Percentiles rank a stretch among this genome's conserved stretches.
Conservation (phyloP, 2,113 vertebrate species). For the Neoarius graeffei region DNA sequence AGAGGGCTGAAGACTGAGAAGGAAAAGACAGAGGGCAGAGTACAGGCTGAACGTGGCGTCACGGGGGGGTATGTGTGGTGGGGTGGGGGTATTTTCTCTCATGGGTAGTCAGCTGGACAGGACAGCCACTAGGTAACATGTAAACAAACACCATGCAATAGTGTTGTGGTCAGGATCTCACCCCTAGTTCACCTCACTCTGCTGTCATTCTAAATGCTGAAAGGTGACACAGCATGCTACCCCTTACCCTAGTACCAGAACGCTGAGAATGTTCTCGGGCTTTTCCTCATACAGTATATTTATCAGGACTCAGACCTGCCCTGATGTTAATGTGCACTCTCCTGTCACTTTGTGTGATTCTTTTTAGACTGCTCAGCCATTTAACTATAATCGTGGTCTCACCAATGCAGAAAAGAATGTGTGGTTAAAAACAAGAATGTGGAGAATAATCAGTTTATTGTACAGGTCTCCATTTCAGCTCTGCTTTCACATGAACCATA, state of each 20-base stretch:
- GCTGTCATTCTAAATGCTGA: constrained; percentile 24
- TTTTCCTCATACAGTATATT: not conserved
- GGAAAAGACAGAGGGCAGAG: not conserved
- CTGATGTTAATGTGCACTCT: not conserved
- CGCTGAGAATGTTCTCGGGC: not conserved
- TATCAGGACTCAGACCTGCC: not conserved
- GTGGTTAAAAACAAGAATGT: not conserved
- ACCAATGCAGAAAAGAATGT: not conserved
- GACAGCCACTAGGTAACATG: constrained; percentile 58
- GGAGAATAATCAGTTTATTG: not conserved
- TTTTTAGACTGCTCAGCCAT: not conserved
- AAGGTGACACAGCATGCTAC: constrained; percentile 30
- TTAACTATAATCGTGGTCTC: not conserved
- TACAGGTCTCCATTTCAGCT: not conserved
- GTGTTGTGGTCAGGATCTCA: constrained; percentile 29
- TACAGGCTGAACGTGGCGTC: constrained; percentile 36
- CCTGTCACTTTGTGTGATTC: too few relatives aligned
- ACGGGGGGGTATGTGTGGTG: not conserved
- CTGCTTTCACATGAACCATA: constrained; percentile 2
- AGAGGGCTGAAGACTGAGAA: constrained; percentile 14
- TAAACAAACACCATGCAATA: constrained; percentile 64
- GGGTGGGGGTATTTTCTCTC: constrained; percentile 15
- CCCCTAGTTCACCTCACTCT: not conserved
- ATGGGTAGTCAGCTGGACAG: constrained; percentile 55
- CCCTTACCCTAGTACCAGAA: not conserved